Evolutionary conservation across 2,113 vertebrate genomes (phyloP).

Genomic region (Chaetodon auriga): DNA sequence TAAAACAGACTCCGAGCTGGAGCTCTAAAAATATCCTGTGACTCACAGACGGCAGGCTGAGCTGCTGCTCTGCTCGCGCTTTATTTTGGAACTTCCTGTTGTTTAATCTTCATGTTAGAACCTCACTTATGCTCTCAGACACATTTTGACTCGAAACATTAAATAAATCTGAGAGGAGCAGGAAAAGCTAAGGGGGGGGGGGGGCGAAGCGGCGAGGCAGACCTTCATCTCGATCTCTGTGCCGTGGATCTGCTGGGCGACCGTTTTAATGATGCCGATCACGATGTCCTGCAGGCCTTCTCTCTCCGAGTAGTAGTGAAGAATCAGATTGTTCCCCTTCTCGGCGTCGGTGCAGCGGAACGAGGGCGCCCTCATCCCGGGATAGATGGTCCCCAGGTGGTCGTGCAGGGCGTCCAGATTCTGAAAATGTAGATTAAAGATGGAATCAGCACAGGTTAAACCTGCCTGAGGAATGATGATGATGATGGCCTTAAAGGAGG

Average conservation of each 20-base stretch:
- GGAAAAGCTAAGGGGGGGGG: no score
- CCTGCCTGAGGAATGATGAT: no score
- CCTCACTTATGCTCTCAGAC: conserved; percentile 29
- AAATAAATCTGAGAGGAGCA: conserved; percentile 12
- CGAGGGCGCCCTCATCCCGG: conserved; percentile 97
- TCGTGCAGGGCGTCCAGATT: conserved; percentile 98
- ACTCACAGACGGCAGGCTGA: conserved; percentile 65
- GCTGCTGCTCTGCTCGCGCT: conserved; percentile 25
- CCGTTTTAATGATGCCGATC: conserved; percentile 98
- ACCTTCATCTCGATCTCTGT: conserved; percentile 99
- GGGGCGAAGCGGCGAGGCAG: conserved; percentile 53
- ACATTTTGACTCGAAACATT: not conserved
- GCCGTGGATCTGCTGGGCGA: conserved; percentile 97
- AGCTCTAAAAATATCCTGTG: conserved; percentile 75
- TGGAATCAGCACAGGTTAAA: no score
- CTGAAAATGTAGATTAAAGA: conserved; percentile 77
- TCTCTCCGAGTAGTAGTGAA: conserved; percentile 98
- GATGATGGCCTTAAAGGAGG: no score
- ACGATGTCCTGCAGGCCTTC: conserved; percentile 99
- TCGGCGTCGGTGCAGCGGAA: conserved; percentile 97
- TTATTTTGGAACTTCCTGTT: conserved; percentile 43
- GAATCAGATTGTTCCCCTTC: conserved; percentile 96
- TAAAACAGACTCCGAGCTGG: conserved; percentile 35
- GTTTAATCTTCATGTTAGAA: conserved; percentile 51
- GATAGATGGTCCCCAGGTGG: conserved; percentile 98